These are phyloP conservation scores for Catharus ustulatus DNA, from an alignment of 2,797 vertebrate genomes.

Conservation along the genomic window DNA sequence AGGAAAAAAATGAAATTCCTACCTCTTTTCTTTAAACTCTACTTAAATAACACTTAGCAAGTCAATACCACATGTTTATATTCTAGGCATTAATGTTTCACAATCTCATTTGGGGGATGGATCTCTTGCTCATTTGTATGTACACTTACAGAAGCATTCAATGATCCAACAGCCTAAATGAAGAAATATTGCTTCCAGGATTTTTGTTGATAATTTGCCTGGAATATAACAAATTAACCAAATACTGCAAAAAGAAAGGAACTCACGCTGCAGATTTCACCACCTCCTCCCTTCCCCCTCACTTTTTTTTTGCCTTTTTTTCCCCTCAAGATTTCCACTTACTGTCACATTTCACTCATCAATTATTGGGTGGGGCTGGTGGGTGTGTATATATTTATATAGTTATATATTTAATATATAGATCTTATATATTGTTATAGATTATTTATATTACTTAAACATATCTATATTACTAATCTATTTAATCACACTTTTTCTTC, in stretches of 20 bases:
- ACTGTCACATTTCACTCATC: not conserved
- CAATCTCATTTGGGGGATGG: not conserved
- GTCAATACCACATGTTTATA: not conserved
- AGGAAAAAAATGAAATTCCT: not conserved
- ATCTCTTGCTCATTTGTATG: not conserved
- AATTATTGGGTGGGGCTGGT: rapidly evolving
- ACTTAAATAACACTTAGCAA: not conserved
- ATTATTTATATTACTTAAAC: no score
- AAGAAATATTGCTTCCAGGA: not conserved
- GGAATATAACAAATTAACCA: not conserved
- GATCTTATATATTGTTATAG: no score
- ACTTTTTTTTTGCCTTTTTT: not conserved
- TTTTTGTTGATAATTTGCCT: not conserved
- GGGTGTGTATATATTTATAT: no score
- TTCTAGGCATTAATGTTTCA: not conserved
- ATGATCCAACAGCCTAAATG: not conserved
- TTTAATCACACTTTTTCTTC: not conserved
- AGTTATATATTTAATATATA: no score
- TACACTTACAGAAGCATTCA: not conserved
- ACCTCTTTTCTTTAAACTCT: not conserved
- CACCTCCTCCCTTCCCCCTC: not conserved
- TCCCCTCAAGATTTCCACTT: not conserved
- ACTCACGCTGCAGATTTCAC: not conserved
- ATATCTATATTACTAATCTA: not conserved
- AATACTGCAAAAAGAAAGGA: not conserved